Evolutionary conservation across 2,797 vertebrate genomes (phyloP), one percentile per base, ranked within the genome.

Genomic region (Gobio occitaniae): DNA sequence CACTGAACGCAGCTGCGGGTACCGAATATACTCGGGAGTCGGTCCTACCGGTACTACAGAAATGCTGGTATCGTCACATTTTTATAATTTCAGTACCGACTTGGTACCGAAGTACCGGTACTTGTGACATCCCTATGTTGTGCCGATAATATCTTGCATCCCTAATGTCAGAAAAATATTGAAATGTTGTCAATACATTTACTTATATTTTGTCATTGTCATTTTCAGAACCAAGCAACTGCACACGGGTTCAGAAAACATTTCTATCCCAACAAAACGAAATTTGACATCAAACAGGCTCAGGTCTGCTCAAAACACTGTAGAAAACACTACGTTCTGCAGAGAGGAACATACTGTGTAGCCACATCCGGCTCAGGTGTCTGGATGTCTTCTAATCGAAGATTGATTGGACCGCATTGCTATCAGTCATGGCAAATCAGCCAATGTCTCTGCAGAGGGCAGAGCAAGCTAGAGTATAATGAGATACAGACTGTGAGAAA

Each of bases 371-470:
- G 38, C 85, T 84, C 78, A 66, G 65, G 74, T 76, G 52, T 86
- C 63, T 84, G 47, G 3, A 80, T 63, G 25, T 52, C 36, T 8
- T 84, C 50, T 70, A 68, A 29, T 68, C 17, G 2, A 29, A 84
- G 82, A 75, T 70, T 52, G 66, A 78, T 86, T 84, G 69, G 44
- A 81, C 52, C 65, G 6, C 59, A 44, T 59, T 59, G 74, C 50
- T 68, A 56, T 86, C 84, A 84, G 63, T 81, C 38, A 76, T 84
- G 74, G 75, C 10, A 61, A 36, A 16, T 56, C 56, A 74, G 66
- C 68, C 66, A 56, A 16, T 32, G n/a, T 41, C 38, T 75, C 48
- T 47, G n/a, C 80, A 80, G 70, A 75, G 69, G 38, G 47, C 32
- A 1, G 44, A n/a, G 32, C 25, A 38, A 66, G 15, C 44, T 80